Evolutionary conservation across 30 jellyfish, hydroid and myxozoan genomes (phyloP), one percentile per base, ranked within the genome.

Genomic region (Hydractinia symbiolongicarpus): DNA sequence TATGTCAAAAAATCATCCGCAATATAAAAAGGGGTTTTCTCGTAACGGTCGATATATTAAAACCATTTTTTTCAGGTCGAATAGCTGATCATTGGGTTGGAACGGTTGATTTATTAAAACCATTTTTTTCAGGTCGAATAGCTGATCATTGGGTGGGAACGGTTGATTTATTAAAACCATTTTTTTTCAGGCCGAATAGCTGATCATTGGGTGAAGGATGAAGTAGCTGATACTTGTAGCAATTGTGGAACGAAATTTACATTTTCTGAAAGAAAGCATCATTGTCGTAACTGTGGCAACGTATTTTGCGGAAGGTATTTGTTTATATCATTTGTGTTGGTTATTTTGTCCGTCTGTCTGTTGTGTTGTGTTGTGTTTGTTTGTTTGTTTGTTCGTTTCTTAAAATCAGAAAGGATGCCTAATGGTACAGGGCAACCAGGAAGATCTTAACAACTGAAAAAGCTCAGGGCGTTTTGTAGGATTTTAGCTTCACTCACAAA

Each of bases 251-350:
- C 75, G 49, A 86, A 83, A 72, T 90, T 90, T 72, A 66, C 97
- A 11, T 79, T 90, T 58, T 83, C 97, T 57, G 97, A 90, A 49
- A 72, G 97, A 68, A 78, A 91, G 60, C 97, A 90, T 74, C 97
- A 90, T 67, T 90, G 97, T 68, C 85, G 97, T n/a, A 90, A 86
- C 19, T 90, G 97, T 73, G 97, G 97, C 66, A 82, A 86, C 44
- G 88, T 90, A 15, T 90, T 90, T 80, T 90, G 97, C 71, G 93
- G 90, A 69, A 90, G 84, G 97, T 90, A 76, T 77, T 90, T 72
- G 44, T 49, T 76, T 19, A 7, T 56, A 16, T 40, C n/a, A 15
- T 60, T 3, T 60, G 2, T 30, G 44, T 30, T 30, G 44, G 1
- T 30, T 30, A 30, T 2, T 30, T 30, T 30, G 44, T 30, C 44